Percentiles rank a stretch among this genome's conserved stretches.
phyloP scores from a whole-genome alignment of 2,797 vertebrate genomes.

The Ctenopoma multispine region DNA sequence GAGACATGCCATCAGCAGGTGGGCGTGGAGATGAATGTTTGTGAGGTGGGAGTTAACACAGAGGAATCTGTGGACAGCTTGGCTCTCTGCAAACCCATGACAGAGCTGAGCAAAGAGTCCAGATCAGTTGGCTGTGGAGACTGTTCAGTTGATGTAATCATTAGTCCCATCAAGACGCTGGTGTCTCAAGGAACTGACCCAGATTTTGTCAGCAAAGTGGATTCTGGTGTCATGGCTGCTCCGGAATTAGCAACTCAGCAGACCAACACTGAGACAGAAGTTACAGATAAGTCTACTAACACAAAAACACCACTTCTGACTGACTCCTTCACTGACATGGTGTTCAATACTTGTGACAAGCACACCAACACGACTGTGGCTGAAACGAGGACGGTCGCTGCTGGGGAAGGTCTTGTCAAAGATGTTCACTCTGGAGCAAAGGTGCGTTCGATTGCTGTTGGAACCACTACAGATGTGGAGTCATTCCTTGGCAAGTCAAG shows the following conservation, averaged over 20 bases:
- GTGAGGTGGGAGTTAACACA: slow-evolving; percentile 88
- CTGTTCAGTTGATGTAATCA: slow-evolving; percentile 85
- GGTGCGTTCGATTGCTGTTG: slow-evolving; percentile 90
- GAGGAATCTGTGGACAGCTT: slow-evolving; percentile 73
- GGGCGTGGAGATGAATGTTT: slow-evolving; percentile 77
- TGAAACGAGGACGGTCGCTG: slow-evolving; percentile 88
- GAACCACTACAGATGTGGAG: slow-evolving; percentile 84
- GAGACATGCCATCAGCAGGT: slow-evolving; percentile 81
- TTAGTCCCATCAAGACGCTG: slow-evolving; percentile 77
- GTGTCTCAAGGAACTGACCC: slow-evolving; percentile 84
- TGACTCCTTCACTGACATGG: slow-evolving; percentile 87
- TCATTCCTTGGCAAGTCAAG: slow-evolving; percentile 50
- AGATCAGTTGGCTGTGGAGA: slow-evolving; percentile 92
- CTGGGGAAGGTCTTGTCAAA: slow-evolving; percentile 94
- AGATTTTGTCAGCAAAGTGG: slow-evolving; percentile 74
- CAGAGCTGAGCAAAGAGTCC: slow-evolving; percentile 66
- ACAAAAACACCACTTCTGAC: slow-evolving; percentile 75
- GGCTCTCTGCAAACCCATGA: slow-evolving; percentile 54
- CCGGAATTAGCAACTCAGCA: slow-evolving; percentile 83
- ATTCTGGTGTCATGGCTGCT: slow-evolving; percentile 84
- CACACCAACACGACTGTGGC: slow-evolving; percentile 87
- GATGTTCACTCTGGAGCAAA: slow-evolving; percentile 84
- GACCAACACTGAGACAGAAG: slow-evolving; percentile 85
- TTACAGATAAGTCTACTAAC: slow-evolving; percentile 84
- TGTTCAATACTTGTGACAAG: slow-evolving; percentile 82